Conservation (phyloP, 2,797 vertebrate genomes). For the Poeciliopsis presidionis region DNA sequence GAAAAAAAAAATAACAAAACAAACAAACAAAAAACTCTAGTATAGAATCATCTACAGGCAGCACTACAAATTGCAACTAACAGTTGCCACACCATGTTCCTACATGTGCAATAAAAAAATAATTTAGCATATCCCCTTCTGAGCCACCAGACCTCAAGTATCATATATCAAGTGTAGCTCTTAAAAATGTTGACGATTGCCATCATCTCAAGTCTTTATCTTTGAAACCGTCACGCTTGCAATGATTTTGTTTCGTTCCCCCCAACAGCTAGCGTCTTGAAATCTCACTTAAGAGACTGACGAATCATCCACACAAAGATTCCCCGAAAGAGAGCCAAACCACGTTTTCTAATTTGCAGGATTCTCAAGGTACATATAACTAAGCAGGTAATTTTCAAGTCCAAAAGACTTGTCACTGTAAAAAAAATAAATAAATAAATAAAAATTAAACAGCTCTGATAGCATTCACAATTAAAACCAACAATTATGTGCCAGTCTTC, state of each 20-base stretch:
- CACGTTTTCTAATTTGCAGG: neutral
- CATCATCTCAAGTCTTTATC: neutral
- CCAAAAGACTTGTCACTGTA: neutral
- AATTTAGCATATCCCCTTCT: neutral
- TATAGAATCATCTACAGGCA: neutral
- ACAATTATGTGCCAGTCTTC: constrained; percentile 55
- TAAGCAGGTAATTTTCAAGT: neutral
- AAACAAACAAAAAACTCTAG: too few species aligned
- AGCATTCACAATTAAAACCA: constrained; percentile 18
- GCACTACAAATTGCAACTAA: neutral
- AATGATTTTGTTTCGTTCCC: neutral
- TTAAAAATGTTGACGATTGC: neutral
- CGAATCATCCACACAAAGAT: neutral
- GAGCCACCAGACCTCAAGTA: neutral
- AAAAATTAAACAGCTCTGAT: constrained; percentile 7
- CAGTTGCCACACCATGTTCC: neutral
- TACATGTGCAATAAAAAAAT: neutral
- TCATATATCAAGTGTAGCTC: neutral
- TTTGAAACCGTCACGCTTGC: neutral
- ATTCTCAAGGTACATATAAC: neutral
- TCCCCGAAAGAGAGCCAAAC: neutral
- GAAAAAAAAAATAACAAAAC: too few species aligned
- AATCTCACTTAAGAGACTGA: neutral
- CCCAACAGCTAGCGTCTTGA: neutral
- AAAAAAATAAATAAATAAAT: neutral